These are phyloP conservation scores for Elgaria multicarinata DNA, from an alignment of 2,113 vertebrate genomes.

Conservation along the genomic window DNA sequence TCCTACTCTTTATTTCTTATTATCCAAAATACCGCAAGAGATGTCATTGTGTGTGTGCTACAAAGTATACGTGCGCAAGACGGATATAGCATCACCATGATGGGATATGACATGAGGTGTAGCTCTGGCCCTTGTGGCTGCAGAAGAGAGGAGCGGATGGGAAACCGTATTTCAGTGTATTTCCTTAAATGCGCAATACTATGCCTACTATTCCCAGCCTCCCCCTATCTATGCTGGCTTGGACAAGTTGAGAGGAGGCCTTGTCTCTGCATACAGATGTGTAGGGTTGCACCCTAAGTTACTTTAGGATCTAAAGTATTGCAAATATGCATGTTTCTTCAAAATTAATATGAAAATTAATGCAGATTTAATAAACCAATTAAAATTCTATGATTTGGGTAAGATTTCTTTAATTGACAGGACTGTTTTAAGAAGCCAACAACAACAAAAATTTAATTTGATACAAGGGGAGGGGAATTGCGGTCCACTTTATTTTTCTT, in stretches of 20 bases:
- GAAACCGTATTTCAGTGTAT: neutral
- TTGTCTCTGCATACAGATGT: too few species aligned
- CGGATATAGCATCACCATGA: too few species aligned
- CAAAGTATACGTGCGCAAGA: too few species aligned
- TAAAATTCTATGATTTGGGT: neutral
- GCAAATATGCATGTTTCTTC: neutral
- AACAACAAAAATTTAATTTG: neutral
- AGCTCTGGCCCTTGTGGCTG: neutral
- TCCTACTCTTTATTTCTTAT: too few species aligned
- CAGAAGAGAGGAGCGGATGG: neutral
- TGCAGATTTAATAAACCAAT: neutral
- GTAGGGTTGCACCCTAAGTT: too few species aligned
- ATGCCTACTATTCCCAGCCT: too few species aligned
- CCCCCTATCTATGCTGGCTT: too few species aligned
- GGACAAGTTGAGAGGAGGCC: too few species aligned
- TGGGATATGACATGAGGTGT: too few species aligned
- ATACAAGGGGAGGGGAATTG: neutral
- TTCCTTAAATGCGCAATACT: neutral
- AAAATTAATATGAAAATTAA: neutral
- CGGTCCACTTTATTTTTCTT: neutral
- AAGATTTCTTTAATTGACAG: neutral
- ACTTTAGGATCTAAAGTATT: neutral
- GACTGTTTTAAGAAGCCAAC: neutral
- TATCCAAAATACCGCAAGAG: too few species aligned
- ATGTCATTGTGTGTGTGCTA: too few species aligned